These are phyloP conservation scores for Anhinga rufa DNA, from an alignment of 2,113 vertebrate species.

Conservation along the genomic window DNA sequence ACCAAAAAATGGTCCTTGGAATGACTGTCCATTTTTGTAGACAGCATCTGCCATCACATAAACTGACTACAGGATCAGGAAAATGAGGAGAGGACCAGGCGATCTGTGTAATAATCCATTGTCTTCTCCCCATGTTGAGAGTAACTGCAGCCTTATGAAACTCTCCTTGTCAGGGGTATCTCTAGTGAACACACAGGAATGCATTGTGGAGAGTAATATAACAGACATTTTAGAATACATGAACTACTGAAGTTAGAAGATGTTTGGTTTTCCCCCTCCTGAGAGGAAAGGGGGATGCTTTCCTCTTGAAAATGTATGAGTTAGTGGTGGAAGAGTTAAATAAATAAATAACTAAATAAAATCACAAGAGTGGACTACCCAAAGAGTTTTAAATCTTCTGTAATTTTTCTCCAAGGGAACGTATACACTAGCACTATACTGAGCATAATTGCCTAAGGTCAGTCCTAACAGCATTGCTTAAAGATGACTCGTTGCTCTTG, in stretches of 20 bases:
- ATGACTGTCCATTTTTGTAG: not conserved
- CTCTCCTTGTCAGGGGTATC: not conserved
- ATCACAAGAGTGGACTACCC: not conserved
- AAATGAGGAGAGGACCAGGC: rapidly evolving
- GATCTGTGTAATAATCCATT: not conserved
- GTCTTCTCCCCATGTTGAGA: not conserved
- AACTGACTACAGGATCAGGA: not conserved
- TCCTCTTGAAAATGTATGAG: not conserved
- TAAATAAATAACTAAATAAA: not conserved
- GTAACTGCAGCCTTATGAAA: not conserved
- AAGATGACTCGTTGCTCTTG: not conserved
- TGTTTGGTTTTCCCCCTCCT: not conserved
- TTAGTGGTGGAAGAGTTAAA: not conserved
- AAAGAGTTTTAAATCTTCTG: not conserved
- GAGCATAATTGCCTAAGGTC: not conserved
- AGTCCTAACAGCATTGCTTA: not conserved
- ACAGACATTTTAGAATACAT: not conserved
- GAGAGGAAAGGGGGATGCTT: not conserved
- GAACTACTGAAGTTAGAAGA: not conserved
- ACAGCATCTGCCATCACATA: not conserved
- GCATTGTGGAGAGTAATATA: not conserved
- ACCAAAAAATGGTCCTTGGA: not conserved
- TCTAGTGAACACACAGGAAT: not conserved
- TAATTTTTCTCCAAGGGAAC: not conserved
- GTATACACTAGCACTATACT: not conserved